phyloP scores from a whole-genome alignment of 1,140 invertebrate species.

The Trichomalopsis sarcophagae region DNA sequence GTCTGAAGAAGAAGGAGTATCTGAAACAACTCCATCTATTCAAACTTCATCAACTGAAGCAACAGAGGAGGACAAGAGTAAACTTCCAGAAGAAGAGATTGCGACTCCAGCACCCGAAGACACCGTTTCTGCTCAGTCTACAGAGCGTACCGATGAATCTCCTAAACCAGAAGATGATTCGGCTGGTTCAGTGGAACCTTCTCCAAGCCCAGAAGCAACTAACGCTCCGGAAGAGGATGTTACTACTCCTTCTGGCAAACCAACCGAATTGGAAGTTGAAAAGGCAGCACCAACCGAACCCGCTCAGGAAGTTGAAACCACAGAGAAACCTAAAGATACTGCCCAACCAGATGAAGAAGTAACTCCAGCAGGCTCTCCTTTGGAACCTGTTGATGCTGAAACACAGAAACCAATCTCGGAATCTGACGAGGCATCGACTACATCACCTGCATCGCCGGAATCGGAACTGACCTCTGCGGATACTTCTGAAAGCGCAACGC shows the following conservation, averaged over 20 bases:
- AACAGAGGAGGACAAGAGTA: neutral
- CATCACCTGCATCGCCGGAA: constrained; percentile 34
- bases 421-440: constrained; percentile 19
- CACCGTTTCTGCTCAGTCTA: no score
- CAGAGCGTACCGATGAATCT: neutral
- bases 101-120: neutral
- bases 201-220: constrained; percentile 36
- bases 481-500: constrained; percentile 1
- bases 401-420: constrained; percentile 3
- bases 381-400: constrained; percentile 48
- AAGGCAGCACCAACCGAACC: constrained; percentile 18
- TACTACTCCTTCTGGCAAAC: neutral
- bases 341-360: neutral
- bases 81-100: neutral
- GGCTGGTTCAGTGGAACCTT: neutral
- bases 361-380: constrained; percentile 48
- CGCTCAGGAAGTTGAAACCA: constrained; percentile 48
- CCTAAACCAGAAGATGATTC: constrained; percentile 30
- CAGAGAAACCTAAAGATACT: neutral
- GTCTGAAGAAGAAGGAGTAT: neutral
- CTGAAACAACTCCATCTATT: neutral
- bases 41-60: constrained; percentile 22
- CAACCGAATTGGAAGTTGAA: constrained; percentile 12
- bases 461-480: constrained; percentile 20
- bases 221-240: constrained; percentile 45